phyloP scores from a whole-genome alignment of 2,888 invertebrate species.

The Tenthredo mesomela region DNA sequence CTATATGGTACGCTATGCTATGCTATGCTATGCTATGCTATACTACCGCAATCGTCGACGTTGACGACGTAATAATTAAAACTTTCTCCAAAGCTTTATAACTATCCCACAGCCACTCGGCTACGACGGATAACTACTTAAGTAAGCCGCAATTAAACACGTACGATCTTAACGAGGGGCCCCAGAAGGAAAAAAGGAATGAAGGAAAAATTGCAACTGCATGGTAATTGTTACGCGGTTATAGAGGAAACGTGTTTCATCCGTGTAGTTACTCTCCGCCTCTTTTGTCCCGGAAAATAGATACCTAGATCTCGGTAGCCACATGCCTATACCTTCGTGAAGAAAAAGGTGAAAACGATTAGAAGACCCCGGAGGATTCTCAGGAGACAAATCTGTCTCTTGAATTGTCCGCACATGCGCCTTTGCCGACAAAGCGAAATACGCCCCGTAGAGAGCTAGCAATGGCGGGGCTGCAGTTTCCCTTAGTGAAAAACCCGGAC shows the following conservation, averaged over 20 bases:
- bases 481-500: slow-evolving; percentile 25
- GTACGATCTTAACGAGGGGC: slow-evolving; percentile 13
- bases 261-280: background rate
- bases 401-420: slow-evolving; percentile 77
- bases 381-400: slow-evolving; percentile 74
- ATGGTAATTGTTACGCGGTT: background rate
- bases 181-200: background rate
- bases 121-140: slow-evolving; percentile 28
- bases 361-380: slow-evolving; percentile 64
- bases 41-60: slow-evolving; percentile 19
- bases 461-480: slow-evolving; percentile 35
- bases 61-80: slow-evolving; percentile 44
- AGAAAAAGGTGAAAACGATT: slow-evolving; percentile 61
- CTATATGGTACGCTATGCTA: background rate
- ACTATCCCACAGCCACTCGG: slow-evolving; percentile 14
- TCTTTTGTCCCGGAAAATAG: background rate
- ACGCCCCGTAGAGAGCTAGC: slow-evolving; percentile 64
- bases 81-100: slow-evolving; percentile 46
- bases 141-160: slow-evolving; percentile 29
- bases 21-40: background rate
- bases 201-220: background rate
- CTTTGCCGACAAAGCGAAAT: slow-evolving; percentile 74
- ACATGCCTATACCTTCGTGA: too few relatives aligned
- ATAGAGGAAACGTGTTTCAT: background rate
- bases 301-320: background rate